phyloP scores from a whole-genome alignment of 2,113 vertebrate species.

The Anolis sagrei region DNA sequence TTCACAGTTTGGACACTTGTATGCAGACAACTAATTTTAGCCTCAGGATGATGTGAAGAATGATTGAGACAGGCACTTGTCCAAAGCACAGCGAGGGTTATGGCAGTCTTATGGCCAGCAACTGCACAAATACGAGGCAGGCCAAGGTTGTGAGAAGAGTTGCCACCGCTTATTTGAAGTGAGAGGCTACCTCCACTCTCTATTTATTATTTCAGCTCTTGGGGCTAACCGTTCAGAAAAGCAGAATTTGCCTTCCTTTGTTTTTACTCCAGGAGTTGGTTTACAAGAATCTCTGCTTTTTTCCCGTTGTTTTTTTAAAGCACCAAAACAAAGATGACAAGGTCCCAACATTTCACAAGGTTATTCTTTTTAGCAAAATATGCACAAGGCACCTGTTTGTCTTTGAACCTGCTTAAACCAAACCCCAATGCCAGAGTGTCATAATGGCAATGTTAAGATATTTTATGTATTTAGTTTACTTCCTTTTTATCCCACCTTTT shows the following conservation, averaged over 20 bases:
- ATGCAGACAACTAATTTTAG: slow-evolving; percentile 73
- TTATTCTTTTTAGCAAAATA: slow-evolving; percentile 55
- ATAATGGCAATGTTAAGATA: background rate
- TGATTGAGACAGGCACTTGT: slow-evolving; percentile 75
- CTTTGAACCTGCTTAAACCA: slow-evolving; percentile 54
- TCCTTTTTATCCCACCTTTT: too few species aligned
- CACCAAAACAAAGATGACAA: background rate
- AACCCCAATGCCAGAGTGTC: slow-evolving; percentile 32
- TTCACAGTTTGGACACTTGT: slow-evolving; percentile 65
- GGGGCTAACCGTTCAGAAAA: slow-evolving; percentile 69
- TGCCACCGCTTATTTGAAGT: slow-evolving; percentile 80
- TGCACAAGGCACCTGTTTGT: slow-evolving; percentile 33
- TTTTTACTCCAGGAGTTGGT: slow-evolving; percentile 56
- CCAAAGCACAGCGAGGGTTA: slow-evolving; percentile 75
- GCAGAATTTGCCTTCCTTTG: slow-evolving; percentile 68
- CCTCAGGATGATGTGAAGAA: slow-evolving; percentile 58
- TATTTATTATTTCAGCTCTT: slow-evolving; percentile 81
- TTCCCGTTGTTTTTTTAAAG: background rate
- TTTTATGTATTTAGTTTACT: background rate
- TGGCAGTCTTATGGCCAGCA: slow-evolving; percentile 75
- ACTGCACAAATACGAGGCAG: slow-evolving; percentile 82
- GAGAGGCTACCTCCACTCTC: slow-evolving; percentile 69
- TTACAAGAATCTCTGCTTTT: slow-evolving; percentile 35
- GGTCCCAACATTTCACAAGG: slow-evolving; percentile 51
- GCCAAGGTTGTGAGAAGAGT: slow-evolving; percentile 69